These are phyloP conservation scores for Stegophylla sp. DNA, from an alignment of 2,888 invertebrate species.

Conservation along the genomic window DNA sequence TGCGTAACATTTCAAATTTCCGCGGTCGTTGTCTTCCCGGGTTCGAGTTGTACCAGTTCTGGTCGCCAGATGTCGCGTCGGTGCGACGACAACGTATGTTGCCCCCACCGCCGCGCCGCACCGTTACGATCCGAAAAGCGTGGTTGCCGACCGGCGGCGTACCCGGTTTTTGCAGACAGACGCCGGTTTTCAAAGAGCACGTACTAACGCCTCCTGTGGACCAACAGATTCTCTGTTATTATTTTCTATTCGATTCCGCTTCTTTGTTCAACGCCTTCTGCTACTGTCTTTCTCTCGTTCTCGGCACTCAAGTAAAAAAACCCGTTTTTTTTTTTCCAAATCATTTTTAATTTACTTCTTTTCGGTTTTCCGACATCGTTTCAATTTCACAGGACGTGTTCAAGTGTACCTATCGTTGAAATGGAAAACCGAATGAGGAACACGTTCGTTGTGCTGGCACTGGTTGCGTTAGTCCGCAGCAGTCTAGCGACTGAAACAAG, in stretches of 20 bases:
- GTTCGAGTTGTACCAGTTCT: not conserved
- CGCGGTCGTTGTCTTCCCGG: not conserved
- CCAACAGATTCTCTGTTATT: not conserved
- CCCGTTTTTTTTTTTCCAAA: too few relatives aligned
- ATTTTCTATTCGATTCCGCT: not conserved
- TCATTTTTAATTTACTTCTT: too few relatives aligned
- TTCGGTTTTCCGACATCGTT: not conserved
- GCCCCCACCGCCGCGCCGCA: constrained; percentile 15
- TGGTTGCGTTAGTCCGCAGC: not conserved
- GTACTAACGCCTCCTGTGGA: not conserved
- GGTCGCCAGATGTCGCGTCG: constrained; percentile 47
- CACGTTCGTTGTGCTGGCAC: not conserved
- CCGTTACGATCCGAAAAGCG: constrained; percentile 41
- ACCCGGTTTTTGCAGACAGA: constrained; percentile 38
- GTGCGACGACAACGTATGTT: not conserved
- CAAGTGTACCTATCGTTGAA: not conserved
- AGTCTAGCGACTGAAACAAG: not conserved
- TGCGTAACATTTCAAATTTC: not conserved
- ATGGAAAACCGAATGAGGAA: constrained; percentile 5
- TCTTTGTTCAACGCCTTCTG: not conserved
- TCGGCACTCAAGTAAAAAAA: too few relatives aligned
- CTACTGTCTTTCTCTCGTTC: not conserved
- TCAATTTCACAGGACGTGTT: not conserved
- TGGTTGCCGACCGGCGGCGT: not conserved
- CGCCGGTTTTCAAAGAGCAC: constrained; percentile 42